Percentiles rank a stretch among this genome's conserved stretches.
phyloP scores from a whole-genome alignment of 1,140 invertebrate species.

The Drosophila paulistorum region DNA sequence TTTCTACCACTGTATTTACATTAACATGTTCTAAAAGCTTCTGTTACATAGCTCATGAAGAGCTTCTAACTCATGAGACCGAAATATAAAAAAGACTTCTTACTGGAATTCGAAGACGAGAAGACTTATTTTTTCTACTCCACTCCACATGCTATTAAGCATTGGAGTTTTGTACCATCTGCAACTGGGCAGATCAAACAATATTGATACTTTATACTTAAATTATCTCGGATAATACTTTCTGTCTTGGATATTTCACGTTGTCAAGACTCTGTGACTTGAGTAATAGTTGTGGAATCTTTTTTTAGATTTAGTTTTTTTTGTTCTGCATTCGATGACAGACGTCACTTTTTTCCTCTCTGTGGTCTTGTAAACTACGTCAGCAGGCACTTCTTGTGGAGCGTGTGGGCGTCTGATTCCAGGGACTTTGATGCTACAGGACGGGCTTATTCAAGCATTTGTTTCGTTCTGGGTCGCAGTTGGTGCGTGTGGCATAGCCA shows the following conservation, averaged over 20 bases:
- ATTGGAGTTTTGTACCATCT: too few species aligned
- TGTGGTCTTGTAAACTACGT: slow-evolving; percentile 4
- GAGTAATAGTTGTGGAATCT: not conserved
- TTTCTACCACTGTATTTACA: too few species aligned
- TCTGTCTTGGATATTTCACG: not conserved
- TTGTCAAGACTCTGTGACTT: not conserved
- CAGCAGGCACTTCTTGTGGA: not conserved
- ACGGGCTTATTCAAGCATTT: not conserved
- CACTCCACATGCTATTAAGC: too few species aligned
- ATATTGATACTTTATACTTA: too few species aligned
- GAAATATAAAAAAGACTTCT: too few species aligned
- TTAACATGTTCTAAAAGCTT: too few species aligned
- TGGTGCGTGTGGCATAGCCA: slow-evolving; percentile 8
- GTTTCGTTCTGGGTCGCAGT: slow-evolving; percentile 1
- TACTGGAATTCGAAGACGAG: too few species aligned
- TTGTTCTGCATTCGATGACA: slow-evolving; percentile 5
- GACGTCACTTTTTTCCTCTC: not conserved
- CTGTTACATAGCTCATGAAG: too few species aligned
- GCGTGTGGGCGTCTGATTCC: not conserved
- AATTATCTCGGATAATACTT: too few species aligned
- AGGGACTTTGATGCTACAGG: not conserved
- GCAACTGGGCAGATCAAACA: too few species aligned
- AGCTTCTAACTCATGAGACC: too few species aligned
- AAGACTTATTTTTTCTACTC: too few species aligned
- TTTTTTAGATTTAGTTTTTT: not conserved